phyloP scores from a whole-genome alignment of 2,113 vertebrate genomes.

The Thinocorus orbignyianus region DNA sequence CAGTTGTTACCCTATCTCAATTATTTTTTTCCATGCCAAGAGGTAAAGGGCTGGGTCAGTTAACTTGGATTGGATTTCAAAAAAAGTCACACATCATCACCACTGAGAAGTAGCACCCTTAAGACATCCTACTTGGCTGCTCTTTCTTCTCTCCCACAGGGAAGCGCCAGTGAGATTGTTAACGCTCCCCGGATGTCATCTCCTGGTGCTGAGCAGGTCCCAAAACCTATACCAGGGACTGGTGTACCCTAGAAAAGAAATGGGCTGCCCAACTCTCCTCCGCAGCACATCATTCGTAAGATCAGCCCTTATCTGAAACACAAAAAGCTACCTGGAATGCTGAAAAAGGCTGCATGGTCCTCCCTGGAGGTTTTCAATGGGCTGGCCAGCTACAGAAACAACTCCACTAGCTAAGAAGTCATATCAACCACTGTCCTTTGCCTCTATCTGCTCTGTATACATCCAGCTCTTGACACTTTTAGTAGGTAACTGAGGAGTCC shows the following conservation, averaged over 20 bases:
- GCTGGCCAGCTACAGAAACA: background rate
- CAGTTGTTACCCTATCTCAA: background rate
- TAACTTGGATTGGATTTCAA: background rate
- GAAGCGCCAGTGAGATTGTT: background rate
- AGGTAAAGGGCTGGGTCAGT: background rate
- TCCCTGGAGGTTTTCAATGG: background rate
- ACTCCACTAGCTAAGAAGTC: background rate
- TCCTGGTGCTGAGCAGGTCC: background rate
- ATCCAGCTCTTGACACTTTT: background rate
- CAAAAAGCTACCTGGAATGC: background rate
- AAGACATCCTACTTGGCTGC: background rate
- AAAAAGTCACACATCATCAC: background rate
- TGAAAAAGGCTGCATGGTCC: background rate
- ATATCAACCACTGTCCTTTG: background rate
- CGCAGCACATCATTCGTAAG: background rate
- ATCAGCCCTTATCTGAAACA: background rate
- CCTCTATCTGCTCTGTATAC: background rate
- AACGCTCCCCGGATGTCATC: background rate
- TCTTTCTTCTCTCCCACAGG: background rate
- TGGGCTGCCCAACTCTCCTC: background rate
- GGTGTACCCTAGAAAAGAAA: background rate
- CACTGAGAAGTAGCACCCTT: background rate
- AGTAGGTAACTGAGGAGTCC: background rate
- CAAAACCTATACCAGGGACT: background rate
- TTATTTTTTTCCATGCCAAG: background rate